A percentile compares a stretch with the other conserved stretches of the same genome.
These are phyloP conservation scores for Doris montereyensis DNA, from an alignment of 2,888 invertebrate species.

Conservation along the genomic window DNA sequence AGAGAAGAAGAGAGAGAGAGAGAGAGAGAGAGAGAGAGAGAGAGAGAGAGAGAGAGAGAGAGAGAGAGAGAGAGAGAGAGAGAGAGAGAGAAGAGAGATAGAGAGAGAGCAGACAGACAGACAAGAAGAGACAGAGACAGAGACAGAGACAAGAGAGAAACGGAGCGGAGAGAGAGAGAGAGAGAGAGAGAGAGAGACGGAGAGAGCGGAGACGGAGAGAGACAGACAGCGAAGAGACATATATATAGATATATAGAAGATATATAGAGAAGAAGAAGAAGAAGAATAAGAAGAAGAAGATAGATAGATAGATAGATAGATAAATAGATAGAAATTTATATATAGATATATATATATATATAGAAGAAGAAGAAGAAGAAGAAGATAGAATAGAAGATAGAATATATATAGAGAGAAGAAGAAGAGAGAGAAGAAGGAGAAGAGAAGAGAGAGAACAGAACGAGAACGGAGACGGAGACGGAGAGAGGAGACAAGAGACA, in stretches of 20 bases:
- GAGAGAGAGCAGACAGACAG: neutral
- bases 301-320: neutral
- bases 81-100: no score
- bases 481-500: no score
- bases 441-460: no score
- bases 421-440: neutral
- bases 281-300: neutral
- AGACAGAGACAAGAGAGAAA: neutral
- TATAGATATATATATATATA: neutral
- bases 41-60: no score
- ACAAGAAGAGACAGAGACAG: neutral
- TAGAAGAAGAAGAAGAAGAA: neutral
- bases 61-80: no score
- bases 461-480: no score
- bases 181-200: neutral
- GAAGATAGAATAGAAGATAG: neutral
- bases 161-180: neutral
- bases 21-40: no score
- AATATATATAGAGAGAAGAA: neutral
- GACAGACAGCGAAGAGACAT: neutral
- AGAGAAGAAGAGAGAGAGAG: no score
- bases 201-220: neutral
- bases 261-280: neutral
- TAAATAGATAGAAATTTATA: neutral
- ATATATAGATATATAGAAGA: neutral